A percentile compares a stretch with the other conserved stretches of the same genome.
Conservation (phyloP, 2,113 vertebrate genomes). For the Salvelinus fontinalis region DNA sequence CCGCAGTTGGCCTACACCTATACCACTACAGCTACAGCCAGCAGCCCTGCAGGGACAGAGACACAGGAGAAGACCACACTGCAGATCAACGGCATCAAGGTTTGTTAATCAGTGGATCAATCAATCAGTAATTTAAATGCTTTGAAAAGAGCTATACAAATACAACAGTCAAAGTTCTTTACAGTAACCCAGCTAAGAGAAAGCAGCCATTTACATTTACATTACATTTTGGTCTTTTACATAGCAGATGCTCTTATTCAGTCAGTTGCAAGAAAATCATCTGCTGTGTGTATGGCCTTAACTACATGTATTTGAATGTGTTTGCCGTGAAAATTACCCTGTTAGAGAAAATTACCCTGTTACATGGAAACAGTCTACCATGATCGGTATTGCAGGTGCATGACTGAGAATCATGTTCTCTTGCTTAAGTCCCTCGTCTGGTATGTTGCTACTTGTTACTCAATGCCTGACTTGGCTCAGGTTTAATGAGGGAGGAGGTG, state of each 20-base stretch:
- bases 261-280: not conserved
- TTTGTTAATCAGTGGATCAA: conserved; percentile 38
- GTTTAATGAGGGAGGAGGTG: not conserved
- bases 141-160: too few species aligned
- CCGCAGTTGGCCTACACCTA: conserved; percentile 97
- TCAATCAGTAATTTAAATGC: too few species aligned
- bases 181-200: too few species aligned
- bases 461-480: not conserved
- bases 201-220: too few species aligned
- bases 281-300: not conserved
- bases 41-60: conserved; percentile 82
- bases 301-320: not conserved
- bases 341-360: not conserved
- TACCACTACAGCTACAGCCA: conserved; percentile 82
- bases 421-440: not conserved
- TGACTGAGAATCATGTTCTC: not conserved
- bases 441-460: not conserved
- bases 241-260: too few species aligned
- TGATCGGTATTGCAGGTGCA: not conserved
- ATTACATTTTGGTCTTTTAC: too few species aligned
- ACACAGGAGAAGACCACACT: conserved; percentile 77
- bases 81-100: conserved; percentile 92
- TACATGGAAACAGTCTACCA: not conserved
- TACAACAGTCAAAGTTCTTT: too few species aligned
- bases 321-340: too few species aligned